Evolutionary conservation across 2,888 invertebrate genomes (phyloP), one percentile per base, ranked within the genome.

Genomic region (Cantharis flavilabris): DNA sequence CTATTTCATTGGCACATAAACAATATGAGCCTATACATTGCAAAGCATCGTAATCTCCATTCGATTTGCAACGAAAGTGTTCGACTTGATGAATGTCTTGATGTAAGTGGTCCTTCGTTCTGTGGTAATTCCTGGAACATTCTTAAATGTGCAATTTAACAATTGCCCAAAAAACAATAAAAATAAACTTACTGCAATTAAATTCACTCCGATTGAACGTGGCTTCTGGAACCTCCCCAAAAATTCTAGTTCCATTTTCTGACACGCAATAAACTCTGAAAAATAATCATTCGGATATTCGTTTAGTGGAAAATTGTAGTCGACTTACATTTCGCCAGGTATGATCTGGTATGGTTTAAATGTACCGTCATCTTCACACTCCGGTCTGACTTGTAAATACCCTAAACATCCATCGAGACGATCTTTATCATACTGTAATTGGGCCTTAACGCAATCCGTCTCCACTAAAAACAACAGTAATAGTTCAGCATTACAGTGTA

Each of bases 31-130:
- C 89, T 3, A 92, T 87, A 82, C 94, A 94, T 82, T 94, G 94
- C 9, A 94, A 85, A 0, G 91, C 89, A 85, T 94, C 92, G 86
- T 91, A 94, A 82, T 92, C 91, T 0, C 95, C 95, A 82, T 93
- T 92, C 0, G 91, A 85, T 0, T 91, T 88, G 84, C 95, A 95
- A 4, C 93, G 90, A 3, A 92, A 90, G 1, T 84, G 82, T 80
- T 87, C 84, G 18, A 81, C 78, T 9, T 84, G 86, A 0, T 85
- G 85, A 2, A 90, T 84, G 7, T 88, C 86, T 1, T 85, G 82
- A 0, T 88, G 84, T 62, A 92, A 86, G 11, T 87, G 82, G 2
- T 87, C 86, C 23, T 84, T 83, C 1, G 92, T 90, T 76, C 89
- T 89, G 74, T 90, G 87, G 71, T 91, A 89, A 78, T 90, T 88